phyloP scores from a whole-genome alignment of 2,113 vertebrate genomes.

The Oreochromis tanganicae region DNA sequence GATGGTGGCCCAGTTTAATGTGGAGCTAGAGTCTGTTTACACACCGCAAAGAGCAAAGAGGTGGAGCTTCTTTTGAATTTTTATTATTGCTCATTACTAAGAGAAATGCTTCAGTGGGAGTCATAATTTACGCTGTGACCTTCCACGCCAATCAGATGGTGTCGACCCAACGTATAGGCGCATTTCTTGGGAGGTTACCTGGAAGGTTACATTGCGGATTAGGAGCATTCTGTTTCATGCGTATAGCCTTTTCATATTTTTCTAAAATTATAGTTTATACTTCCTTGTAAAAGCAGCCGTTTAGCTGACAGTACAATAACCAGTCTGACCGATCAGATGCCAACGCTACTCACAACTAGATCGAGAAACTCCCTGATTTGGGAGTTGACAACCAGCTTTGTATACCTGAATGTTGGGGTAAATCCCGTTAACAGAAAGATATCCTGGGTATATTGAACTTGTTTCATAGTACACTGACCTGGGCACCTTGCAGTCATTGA shows the following conservation, averaged over 20 bases:
- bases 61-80: neutral
- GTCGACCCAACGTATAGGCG: neutral
- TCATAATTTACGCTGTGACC: fast-evolving
- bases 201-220: neutral
- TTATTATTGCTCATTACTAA: neutral
- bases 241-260: neutral
- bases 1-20: neutral
- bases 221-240: neutral
- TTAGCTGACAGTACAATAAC: neutral
- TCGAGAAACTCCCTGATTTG: neutral
- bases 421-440: neutral
- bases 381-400: neutral
- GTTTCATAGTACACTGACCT: neutral
- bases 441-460: neutral
- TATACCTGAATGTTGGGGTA: neutral
- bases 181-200: neutral
- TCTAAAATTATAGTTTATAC: neutral
- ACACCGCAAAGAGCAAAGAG: neutral
- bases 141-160: neutral
- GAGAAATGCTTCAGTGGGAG: neutral
- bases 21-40: neutral
- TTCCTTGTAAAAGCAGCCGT: neutral
- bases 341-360: neutral
- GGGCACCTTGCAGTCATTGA: neutral
- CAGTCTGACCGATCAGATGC: neutral